Percentiles rank a stretch among this genome's conserved stretches.
Evolutionary conservation across 2,113 vertebrate genomes (phyloP).

Genomic region (Channa argus): DNA sequence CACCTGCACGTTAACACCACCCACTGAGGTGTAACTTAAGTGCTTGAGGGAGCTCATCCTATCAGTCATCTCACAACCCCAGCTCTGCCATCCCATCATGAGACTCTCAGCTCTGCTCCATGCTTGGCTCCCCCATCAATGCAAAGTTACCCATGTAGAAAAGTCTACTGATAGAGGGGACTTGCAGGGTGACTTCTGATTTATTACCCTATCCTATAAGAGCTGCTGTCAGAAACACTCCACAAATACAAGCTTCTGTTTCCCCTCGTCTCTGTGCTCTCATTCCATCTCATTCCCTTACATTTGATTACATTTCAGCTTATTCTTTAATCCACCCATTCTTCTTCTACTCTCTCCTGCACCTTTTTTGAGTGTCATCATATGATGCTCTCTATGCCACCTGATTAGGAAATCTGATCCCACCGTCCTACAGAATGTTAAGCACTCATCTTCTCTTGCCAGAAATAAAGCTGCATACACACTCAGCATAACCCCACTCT

Average conservation of each 20-base stretch:
- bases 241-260: slow-evolving; percentile 40
- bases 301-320: slow-evolving; percentile 58
- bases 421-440: slow-evolving; percentile 32
- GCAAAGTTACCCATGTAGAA: slow-evolving; percentile 70
- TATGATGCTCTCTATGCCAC: slow-evolving; percentile 24
- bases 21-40: slow-evolving; percentile 66
- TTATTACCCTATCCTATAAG: slow-evolving; percentile 53
- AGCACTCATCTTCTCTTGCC: slow-evolving; percentile 22
- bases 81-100: slow-evolving; percentile 62
- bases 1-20: slow-evolving; percentile 48
- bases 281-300: slow-evolving; percentile 42
- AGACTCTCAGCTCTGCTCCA: slow-evolving; percentile 60
- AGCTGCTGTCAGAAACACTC: slow-evolving; percentile 51
- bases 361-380: slow-evolving; percentile 15
- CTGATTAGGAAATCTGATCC: slow-evolving; percentile 55
- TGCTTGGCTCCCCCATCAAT: slow-evolving; percentile 61
- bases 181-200: slow-evolving; percentile 62
- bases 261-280: slow-evolving; percentile 25
- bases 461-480: slow-evolving; percentile 9
- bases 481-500: slow-evolving; percentile 18
- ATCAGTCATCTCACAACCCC: slow-evolving; percentile 65
- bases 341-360: slow-evolving; percentile 10
- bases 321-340: slow-evolving; percentile 52
- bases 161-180: slow-evolving; percentile 65
- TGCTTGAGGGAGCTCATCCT: slow-evolving; percentile 56